A percentile compares a stretch with the other conserved stretches of the same genome.
phyloP scores from a whole-genome alignment of 2,113 vertebrate species.

The Scomber japonicus region DNA sequence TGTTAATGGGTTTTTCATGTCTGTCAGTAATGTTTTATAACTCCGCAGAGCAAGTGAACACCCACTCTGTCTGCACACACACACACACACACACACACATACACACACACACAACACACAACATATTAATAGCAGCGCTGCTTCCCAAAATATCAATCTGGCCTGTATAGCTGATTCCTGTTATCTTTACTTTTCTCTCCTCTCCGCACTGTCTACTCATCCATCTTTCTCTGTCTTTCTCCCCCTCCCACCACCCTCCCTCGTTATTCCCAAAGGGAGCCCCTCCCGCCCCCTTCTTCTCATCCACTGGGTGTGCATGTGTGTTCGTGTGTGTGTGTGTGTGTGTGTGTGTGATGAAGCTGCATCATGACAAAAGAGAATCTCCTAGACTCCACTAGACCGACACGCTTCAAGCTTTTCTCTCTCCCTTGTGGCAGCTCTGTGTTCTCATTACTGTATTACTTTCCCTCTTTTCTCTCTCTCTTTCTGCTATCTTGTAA shows the following conservation, averaged over 20 bases:
- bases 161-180: slow-evolving; percentile 17
- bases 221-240: slow-evolving; percentile 60
- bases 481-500: neutral
- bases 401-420: slow-evolving; percentile 24
- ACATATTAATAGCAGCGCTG: slow-evolving; percentile 26
- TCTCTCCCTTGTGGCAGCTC: slow-evolving; percentile 17
- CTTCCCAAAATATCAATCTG: slow-evolving; percentile 47
- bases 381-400: slow-evolving; percentile 50
- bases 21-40: neutral
- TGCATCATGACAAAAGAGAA: slow-evolving; percentile 75
- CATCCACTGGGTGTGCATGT: slow-evolving; percentile 24
- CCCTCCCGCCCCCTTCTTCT: slow-evolving; percentile 18
- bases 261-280: slow-evolving; percentile 61
- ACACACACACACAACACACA: slow-evolving; percentile 18
- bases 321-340: slow-evolving; percentile 41
- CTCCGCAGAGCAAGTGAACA: neutral
- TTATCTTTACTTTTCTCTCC: slow-evolving; percentile 21
- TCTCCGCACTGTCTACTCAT: slow-evolving; percentile 20
- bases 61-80: neutral
- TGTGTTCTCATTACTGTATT: slow-evolving; percentile 3
- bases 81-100: neutral
- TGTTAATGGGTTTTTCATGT: too few species aligned
- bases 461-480: slow-evolving; percentile 11
- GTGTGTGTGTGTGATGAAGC: slow-evolving; percentile 32
- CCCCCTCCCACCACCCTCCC: slow-evolving; percentile 15